Evolutionary conservation across 2,797 vertebrate species (phyloP), one percentile per base, ranked within the genome.

Genomic region (Dallia pectoralis): DNA sequence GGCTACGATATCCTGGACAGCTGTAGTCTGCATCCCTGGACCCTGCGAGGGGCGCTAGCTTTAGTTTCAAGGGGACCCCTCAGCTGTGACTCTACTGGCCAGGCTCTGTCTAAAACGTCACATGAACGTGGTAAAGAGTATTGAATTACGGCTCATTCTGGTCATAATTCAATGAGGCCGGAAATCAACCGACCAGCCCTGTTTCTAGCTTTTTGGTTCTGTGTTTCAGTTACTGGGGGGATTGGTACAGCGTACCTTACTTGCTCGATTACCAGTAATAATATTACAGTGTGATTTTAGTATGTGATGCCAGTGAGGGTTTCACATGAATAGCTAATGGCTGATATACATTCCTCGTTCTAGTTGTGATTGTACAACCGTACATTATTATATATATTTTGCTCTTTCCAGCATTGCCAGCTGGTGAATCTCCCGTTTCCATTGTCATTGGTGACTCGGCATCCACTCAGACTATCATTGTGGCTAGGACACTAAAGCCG

Each of bases 401-500:
- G 75, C 74, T 22, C 82, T 76, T 1, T 69, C 63, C 59, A 76
- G 75, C 33, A 67, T 81, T 12, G 61, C 75, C 36, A 49, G 72
- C 30, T 89, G 86, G 74, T 78, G 75, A 72, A 40, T 69, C 29
- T 6, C 72, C 85, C 8, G 81, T 92, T 59, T 86, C 91, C 27
- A 64, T 93, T 74, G 88, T 94, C 64, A 91, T 93, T 59, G 92
- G 91, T 33, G 91, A 90, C 64, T 78, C 85, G 2, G 87, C 91
- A 0, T 93, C 93, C 53, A 62, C 71, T 51, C 88, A 90, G 62
- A 86, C 82, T 69, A 83, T 88, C 49, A 89, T 90, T 67, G 82
- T 92, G 15, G 87, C 90, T 73, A 85, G 68, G 72, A 76, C 85
- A 33, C 79, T 93, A 64, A 83, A 77, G 15, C 89, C 91, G 4